Conservation (phyloP, 2,113 vertebrate species). For the Rallus limicola region DNA sequence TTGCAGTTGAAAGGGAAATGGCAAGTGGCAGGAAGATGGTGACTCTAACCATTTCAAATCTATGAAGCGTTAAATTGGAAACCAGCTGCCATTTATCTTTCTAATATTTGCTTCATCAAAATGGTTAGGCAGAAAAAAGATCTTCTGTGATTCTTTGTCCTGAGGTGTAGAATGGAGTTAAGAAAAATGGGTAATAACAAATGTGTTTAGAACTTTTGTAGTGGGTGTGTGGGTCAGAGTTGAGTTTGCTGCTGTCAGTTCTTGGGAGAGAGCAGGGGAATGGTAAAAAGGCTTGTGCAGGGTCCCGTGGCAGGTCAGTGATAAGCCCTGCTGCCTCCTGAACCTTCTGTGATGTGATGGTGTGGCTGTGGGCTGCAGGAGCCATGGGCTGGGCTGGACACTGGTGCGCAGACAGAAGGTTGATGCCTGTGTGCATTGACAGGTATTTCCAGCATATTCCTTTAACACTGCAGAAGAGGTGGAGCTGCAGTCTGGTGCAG, state of each 20-base stretch:
- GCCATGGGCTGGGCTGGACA: neutral
- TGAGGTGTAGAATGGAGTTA: neutral
- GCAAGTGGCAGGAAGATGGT: neutral
- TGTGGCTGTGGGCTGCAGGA: rapidly evolving
- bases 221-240: neutral
- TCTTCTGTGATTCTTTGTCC: neutral
- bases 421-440: neutral
- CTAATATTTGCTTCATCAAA: constrained; percentile 13
- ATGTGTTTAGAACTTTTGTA: neutral
- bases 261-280: neutral
- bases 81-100: constrained; percentile 10
- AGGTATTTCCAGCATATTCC: neutral
- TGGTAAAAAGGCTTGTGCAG: neutral
- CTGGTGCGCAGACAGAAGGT: neutral
- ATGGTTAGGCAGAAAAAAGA: neutral
- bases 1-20: neutral
- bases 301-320: neutral
- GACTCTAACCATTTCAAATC: neutral
- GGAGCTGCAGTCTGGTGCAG: neutral
- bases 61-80: constrained; percentile 12
- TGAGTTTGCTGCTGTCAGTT: neutral
- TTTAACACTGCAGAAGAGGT: neutral
- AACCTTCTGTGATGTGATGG: neutral
- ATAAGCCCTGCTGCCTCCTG: neutral
- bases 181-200: neutral